phyloP scores from a whole-genome alignment of 2,797 vertebrate species.

The Martes flavigula region DNA sequence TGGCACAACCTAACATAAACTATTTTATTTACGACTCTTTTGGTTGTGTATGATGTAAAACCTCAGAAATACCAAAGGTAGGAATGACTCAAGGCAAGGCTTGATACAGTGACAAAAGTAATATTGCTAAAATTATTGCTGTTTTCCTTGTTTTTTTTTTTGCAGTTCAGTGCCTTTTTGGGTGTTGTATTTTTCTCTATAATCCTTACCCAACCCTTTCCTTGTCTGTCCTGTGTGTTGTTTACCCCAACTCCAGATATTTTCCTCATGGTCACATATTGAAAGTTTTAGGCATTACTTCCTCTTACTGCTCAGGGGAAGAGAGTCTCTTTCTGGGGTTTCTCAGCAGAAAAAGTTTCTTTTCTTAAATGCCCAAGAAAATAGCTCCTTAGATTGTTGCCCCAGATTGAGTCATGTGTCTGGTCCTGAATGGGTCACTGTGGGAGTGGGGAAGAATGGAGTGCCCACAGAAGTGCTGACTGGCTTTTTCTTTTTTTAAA shows the following conservation, averaged over 20 bases:
- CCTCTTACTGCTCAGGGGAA: not conserved
- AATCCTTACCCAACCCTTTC: not conserved
- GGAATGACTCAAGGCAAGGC: not conserved
- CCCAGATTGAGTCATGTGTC: not conserved
- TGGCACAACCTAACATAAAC: not conserved
- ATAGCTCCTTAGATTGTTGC: not conserved
- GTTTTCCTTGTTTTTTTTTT: not conserved
- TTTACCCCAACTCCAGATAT: not conserved
- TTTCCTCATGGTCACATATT: not conserved
- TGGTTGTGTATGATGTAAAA: not conserved
- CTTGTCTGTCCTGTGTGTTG: not conserved
- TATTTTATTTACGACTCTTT: slow-evolving; percentile 2
- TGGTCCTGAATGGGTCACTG: not conserved
- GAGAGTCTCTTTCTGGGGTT: not conserved
- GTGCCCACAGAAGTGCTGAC: not conserved
- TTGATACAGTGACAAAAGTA: not conserved
- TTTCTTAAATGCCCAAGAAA: not conserved
- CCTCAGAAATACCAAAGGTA: not conserved
- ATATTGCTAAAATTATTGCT: not conserved
- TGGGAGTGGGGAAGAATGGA: not conserved
- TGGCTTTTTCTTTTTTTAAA: not conserved
- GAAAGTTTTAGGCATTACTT: not conserved
- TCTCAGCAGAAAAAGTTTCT: not conserved
- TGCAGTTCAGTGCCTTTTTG: not conserved
- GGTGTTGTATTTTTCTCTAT: not conserved